These are phyloP conservation scores for Hemichromis elongatus DNA, from an alignment of 2,113 vertebrate species.

Conservation along the genomic window DNA sequence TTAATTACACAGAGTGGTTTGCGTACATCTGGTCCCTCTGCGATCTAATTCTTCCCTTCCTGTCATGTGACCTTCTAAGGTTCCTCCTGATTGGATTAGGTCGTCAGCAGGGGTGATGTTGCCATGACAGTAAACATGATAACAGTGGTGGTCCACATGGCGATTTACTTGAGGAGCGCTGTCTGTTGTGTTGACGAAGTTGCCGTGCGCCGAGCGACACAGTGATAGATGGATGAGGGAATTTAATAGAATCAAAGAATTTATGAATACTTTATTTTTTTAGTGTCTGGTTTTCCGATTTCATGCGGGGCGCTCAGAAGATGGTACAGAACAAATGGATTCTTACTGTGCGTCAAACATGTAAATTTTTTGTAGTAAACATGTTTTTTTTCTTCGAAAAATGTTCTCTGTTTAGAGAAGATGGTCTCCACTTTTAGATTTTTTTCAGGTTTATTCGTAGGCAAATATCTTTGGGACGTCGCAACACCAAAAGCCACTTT, in stretches of 20 bases:
- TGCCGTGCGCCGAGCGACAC: background rate
- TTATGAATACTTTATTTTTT: background rate
- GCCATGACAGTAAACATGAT: slow-evolving; percentile 75
- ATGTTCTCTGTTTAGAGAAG: rapidly evolving
- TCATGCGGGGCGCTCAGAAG: background rate
- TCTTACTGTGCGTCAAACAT: background rate
- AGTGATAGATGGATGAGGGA: background rate
- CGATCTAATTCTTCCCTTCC: slow-evolving; percentile 74
- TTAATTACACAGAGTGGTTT: slow-evolving; percentile 66
- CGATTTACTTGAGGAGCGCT: background rate
- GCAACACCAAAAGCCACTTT: background rate
- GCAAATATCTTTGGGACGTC: background rate
- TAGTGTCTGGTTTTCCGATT: background rate
- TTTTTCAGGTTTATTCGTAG: background rate
- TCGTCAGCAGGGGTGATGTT: slow-evolving; percentile 76
- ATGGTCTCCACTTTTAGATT: rapidly evolving
- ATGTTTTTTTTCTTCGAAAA: background rate
- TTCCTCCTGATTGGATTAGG: slow-evolving; percentile 81
- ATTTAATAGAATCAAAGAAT: background rate
- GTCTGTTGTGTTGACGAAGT: background rate
- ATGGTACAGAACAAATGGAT: rapidly evolving
- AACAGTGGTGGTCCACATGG: slow-evolving; percentile 46
- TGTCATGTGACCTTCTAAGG: slow-evolving; percentile 68
- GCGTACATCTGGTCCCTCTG: slow-evolving; percentile 70
- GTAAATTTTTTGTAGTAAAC: background rate